A percentile compares a stretch with the other conserved stretches of the same genome.
Evolutionary conservation across 35 echinoderm and acorn worm genomes (phyloP).

Genomic region (Diadema setosum): DNA sequence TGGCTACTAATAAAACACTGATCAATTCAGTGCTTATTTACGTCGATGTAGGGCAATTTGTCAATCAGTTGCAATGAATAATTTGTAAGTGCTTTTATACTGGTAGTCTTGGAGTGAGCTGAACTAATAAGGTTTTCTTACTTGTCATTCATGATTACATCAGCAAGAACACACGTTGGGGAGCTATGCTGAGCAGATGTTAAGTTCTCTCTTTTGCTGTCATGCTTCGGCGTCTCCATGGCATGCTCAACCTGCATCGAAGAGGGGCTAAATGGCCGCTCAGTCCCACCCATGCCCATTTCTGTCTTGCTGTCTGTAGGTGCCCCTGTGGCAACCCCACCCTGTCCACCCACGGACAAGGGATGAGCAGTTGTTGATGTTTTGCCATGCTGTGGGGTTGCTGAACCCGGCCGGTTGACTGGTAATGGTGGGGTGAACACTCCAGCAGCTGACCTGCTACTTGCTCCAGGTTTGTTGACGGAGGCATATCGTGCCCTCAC

Average conservation of each 20-base stretch:
- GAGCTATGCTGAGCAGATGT: background rate
- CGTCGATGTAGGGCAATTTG: too few species aligned
- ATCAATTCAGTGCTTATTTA: too few species aligned
- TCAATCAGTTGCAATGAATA: too few species aligned
- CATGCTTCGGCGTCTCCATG: background rate
- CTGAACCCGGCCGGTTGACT: background rate
- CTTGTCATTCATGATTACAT: background rate
- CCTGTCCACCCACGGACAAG: background rate
- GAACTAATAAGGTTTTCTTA: background rate
- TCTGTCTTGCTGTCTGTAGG: too few species aligned
- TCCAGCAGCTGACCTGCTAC: background rate
- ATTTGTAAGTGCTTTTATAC: too few species aligned
- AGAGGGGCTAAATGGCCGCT: too few species aligned
- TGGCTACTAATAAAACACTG: too few species aligned
- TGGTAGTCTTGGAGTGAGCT: too few species aligned
- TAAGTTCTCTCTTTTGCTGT: background rate
- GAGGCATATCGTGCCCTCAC: constrained; percentile 31
- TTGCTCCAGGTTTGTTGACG: background rate
- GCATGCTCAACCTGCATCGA: background rate
- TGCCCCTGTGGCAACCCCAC: too few species aligned
- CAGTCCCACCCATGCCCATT: too few species aligned
- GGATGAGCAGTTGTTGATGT: too few species aligned
- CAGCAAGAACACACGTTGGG: background rate
- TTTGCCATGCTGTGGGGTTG: too few species aligned
- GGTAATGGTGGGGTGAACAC: background rate